Evolutionary conservation across 2,113 vertebrate genomes (phyloP).

Genomic region (Columbina picui): DNA sequence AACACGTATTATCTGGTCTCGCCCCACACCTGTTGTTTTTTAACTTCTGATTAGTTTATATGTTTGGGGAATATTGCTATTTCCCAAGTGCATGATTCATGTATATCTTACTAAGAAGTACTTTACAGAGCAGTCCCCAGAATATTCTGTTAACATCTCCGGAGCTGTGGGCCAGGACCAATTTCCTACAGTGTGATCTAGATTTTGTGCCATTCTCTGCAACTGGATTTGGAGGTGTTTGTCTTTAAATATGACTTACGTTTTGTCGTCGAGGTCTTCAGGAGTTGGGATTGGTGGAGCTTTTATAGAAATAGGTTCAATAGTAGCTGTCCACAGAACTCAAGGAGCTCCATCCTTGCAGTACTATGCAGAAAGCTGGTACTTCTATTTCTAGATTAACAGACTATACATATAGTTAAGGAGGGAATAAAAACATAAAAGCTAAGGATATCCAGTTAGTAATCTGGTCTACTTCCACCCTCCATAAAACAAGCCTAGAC

Average conservation of each 20-base stretch:
- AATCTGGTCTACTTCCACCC: background rate
- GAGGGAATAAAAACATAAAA: background rate
- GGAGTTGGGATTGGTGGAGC: background rate
- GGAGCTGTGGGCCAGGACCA: background rate
- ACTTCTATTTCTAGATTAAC: background rate
- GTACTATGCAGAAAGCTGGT: background rate
- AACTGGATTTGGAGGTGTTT: background rate
- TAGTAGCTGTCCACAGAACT: background rate
- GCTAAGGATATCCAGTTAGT: background rate
- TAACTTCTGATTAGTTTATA: background rate
- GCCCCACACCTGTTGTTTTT: background rate
- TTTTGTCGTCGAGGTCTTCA: background rate
- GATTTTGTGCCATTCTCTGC: background rate
- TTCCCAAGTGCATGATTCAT: background rate
- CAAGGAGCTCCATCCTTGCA: background rate
- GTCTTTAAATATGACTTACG: background rate
- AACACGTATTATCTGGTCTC: background rate
- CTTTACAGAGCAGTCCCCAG: background rate
- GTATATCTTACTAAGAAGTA: background rate
- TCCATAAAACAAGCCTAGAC: background rate
- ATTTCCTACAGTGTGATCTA: background rate
- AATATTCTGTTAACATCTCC: background rate
- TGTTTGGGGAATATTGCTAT: background rate
- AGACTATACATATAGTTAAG: background rate
- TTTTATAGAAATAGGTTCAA: background rate